These are phyloP conservation scores for Euzophera pinguis DNA, from an alignment of 2,888 invertebrate genomes.

Conservation along the genomic window DNA sequence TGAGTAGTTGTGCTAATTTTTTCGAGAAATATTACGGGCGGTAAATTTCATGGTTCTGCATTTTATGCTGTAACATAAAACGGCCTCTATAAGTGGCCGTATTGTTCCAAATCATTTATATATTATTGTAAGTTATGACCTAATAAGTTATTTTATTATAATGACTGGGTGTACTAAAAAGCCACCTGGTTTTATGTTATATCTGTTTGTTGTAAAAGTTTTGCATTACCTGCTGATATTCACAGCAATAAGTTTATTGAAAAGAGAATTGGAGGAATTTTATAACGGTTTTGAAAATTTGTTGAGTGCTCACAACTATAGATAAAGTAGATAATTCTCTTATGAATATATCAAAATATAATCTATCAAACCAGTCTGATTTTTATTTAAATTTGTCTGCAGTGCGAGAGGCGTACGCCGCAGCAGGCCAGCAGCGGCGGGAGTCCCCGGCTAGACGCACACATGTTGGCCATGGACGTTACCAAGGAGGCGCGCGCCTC, in stretches of 20 bases:
- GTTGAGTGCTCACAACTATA: too few species aligned
- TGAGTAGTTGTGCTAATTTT: conserved; percentile 74
- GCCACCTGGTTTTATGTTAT: too few species aligned
- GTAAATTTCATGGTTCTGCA: conserved; percentile 63
- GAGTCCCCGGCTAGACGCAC: conserved; percentile 60
- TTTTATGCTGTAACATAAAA: conserved; percentile 60
- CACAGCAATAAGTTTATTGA: too few species aligned
- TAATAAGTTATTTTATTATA: neutral
- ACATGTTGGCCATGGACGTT: conserved; percentile 92
- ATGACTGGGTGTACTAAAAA: too few species aligned
- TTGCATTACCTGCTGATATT: too few species aligned
- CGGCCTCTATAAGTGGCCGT: conserved; percentile 43
- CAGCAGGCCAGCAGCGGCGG: conserved; percentile 70
- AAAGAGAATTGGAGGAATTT: too few species aligned
- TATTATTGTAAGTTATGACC: conserved; percentile 48
- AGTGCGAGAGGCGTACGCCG: conserved; percentile 76
- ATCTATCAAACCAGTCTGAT: too few species aligned
- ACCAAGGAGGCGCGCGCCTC: conserved; percentile 83
- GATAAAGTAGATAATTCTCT: too few species aligned
- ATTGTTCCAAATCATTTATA: conserved; percentile 36
- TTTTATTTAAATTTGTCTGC: conserved; percentile 23
- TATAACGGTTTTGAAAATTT: too few species aligned
- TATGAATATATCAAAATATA: too few species aligned
- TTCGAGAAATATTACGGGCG: conserved; percentile 60
- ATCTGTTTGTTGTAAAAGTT: too few species aligned